These are phyloP conservation scores for Acheta domesticus DNA, from an alignment of 2,888 invertebrate species.

Conservation along the genomic window DNA sequence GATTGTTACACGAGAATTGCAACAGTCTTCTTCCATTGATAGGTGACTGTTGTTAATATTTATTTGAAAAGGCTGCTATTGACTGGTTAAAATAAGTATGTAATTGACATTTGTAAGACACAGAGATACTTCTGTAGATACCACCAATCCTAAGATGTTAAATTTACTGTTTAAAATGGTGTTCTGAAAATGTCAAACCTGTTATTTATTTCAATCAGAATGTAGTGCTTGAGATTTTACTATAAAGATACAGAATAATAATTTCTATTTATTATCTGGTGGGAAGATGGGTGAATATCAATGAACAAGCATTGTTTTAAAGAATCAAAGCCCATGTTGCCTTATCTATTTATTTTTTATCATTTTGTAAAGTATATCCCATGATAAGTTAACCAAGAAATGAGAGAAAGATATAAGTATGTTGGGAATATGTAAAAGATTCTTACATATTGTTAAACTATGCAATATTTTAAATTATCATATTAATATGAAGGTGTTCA, in stretches of 20 bases:
- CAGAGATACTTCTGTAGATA: no score
- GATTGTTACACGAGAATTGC: no score
- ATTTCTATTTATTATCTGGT: not conserved
- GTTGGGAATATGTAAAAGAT: not conserved
- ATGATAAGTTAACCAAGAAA: no score
- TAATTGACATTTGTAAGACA: no score
- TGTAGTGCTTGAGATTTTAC: not conserved
- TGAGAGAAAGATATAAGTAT: not conserved
- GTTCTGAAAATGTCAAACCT: no score
- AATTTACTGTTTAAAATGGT: no score
- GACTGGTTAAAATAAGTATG: no score
- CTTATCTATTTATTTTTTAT: not conserved
- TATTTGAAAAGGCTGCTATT: no score
- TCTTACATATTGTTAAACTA: not conserved
- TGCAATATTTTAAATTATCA: not conserved
- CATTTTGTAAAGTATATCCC: not conserved
- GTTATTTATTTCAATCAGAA: no score
- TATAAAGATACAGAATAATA: not conserved
- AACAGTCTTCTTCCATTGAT: no score
- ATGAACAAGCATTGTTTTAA: not conserved
- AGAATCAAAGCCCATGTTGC: slow-evolving; percentile 6
- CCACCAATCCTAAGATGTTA: no score
- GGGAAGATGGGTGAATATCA: not conserved
- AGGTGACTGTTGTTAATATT: no score
- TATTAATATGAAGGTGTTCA: not conserved